A percentile compares a stretch with the other conserved stretches of the same genome.
Evolutionary conservation across 2,888 invertebrate species (phyloP).

Genomic region (Eilema griseolum): DNA sequence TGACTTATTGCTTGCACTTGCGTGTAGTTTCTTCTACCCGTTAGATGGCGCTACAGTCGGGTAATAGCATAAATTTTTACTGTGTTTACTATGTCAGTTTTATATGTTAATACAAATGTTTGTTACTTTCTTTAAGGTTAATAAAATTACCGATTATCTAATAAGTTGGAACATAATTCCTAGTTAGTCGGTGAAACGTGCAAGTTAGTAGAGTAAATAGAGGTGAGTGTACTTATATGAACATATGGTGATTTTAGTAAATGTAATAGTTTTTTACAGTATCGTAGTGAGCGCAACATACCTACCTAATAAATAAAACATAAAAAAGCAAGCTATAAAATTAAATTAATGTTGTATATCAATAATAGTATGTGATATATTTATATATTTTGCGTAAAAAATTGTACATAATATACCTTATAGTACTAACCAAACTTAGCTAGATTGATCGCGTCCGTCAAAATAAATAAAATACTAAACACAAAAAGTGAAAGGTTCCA

Average conservation of each 20-base stretch:
- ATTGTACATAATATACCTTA: not conserved
- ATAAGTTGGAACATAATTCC: not conserved
- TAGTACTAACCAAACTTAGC: not conserved
- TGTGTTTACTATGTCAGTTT: not conserved
- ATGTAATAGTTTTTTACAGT: not conserved
- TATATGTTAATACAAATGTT: no score
- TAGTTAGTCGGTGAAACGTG: not conserved
- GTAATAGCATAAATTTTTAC: no score
- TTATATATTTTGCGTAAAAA: not conserved
- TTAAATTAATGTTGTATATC: not conserved
- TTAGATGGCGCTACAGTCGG: not conserved
- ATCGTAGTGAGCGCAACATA: not conserved
- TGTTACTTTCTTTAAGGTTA: no score
- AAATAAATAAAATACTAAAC: slow-evolving; percentile 3
- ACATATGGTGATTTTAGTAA: no score
- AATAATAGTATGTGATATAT: no score
- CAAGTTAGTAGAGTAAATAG: not conserved
- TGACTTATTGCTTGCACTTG: no score
- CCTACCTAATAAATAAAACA: not conserved
- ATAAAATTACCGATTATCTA: no score
- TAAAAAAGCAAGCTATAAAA: not conserved
- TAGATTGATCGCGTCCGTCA: not conserved
- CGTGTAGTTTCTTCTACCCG: not conserved
- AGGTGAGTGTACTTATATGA: no score
- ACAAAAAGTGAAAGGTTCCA: slow-evolving; percentile 85